Base-by-base conservation (phyloP, 2,113 vertebrate species). In the Mormyrus lacerda region DNA sequence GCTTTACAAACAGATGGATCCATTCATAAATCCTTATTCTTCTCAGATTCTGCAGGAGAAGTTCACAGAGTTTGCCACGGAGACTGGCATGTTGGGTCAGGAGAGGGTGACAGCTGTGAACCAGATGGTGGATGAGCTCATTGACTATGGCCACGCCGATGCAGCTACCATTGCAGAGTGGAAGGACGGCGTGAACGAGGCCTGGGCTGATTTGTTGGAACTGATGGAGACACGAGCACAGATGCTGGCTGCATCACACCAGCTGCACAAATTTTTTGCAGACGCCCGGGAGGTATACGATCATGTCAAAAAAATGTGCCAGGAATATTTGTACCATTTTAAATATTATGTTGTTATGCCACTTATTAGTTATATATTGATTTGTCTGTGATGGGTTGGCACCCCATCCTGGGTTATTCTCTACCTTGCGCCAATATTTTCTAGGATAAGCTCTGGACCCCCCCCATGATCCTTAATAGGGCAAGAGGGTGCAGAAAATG, bases 71-170 rank as follows among this genome's bases (percentile, higher is more conserved):
- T 99, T 99, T 2, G 97, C 97, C 6, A 96, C 93, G 0, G 98
- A 99, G 94, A 99, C 97, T 0, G 97, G 97, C 83, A 96, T 91
- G 0, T 90, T 97, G 0, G 98, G 98, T 0, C 96, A 97, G 89
- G 98, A 98, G 90, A 94, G 98, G 7, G 96, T 99, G 92, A 96
- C 96, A 0, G 97, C 97, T 0, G 94, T 99, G 90, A 99, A 99
- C 94, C 97, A 98, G 93, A 98, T 99, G 98, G 98, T 98, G 93
- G 97, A 99, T 0, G 98, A 99, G 91, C 96, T 99, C 53, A 99
- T 99, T 0, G 98, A 99, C 93, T 99, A 97, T 0, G 98, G 98
- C 8, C 98, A 99, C 76, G 92, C 94, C 0, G 98, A 98, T 0
- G 98, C 98, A 0, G 97, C 98, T 91, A 97, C 96, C 92, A 98